Conservation (phyloP, 2,113 vertebrate species). For the Climacteris rufus region DNA sequence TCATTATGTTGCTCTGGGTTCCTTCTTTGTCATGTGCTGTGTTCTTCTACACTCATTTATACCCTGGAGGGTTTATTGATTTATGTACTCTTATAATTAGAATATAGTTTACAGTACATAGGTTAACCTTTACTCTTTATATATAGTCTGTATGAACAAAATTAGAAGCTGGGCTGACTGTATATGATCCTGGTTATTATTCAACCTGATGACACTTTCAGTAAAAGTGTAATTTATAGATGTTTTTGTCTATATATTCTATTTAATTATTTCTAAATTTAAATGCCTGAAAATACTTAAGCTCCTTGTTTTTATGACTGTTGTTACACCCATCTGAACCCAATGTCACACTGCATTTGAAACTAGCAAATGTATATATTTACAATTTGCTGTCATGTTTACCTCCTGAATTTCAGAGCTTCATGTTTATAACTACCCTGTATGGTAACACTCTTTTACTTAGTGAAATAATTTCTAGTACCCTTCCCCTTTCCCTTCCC, state of each 20-base stretch:
- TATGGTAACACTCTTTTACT: neutral
- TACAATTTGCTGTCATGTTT: neutral
- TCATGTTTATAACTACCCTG: neutral
- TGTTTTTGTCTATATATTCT: neutral
- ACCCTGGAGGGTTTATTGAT: slow-evolving; percentile 38
- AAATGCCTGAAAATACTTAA: neutral
- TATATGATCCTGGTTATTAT: neutral
- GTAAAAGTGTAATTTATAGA: neutral
- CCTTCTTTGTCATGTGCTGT: neutral
- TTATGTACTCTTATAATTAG: slow-evolving; percentile 50
- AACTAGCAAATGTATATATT: neutral
- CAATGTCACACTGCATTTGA: neutral
- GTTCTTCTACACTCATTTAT: neutral
- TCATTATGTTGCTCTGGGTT: neutral
- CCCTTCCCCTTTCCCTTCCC: too few species aligned
- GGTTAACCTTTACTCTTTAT: slow-evolving; percentile 39
- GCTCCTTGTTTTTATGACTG: neutral
- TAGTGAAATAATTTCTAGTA: neutral
- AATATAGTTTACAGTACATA: slow-evolving; percentile 42
- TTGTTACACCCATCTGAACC: neutral
- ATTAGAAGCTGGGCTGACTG: neutral
- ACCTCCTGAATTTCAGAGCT: neutral
- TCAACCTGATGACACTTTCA: neutral
- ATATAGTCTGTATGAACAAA: slow-evolving; percentile 7
- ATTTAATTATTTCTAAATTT: neutral